These are phyloP conservation scores for Antrozous pallidus DNA, from an alignment of 2,797 vertebrate genomes.

Conservation along the genomic window DNA sequence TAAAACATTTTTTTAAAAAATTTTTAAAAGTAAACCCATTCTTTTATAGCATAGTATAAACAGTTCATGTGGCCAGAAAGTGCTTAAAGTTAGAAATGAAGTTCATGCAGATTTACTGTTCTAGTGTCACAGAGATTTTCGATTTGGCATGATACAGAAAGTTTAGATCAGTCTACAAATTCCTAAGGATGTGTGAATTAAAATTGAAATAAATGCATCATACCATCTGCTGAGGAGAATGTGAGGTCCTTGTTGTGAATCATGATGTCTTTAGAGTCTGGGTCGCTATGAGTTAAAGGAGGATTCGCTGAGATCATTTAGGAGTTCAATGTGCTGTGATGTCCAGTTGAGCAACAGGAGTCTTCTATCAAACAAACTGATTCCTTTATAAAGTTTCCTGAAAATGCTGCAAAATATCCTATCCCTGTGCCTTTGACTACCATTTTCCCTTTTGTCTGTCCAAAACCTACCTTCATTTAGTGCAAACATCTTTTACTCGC, in stretches of 20 bases:
- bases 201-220: conserved; percentile 85
- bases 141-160: conserved; percentile 85
- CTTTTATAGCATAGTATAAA: conserved; percentile 76
- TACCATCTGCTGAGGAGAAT: conserved; percentile 83
- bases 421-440: not conserved
- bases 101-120: conserved; percentile 79
- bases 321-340: conserved; percentile 83
- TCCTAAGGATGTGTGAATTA: conserved; percentile 88
- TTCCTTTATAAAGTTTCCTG: not conserved
- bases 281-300: conserved; percentile 84
- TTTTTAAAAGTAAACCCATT: conserved; percentile 78
- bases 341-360: not conserved
- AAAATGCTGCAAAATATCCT: not conserved
- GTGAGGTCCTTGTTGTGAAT: conserved; percentile 86
- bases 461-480: not conserved
- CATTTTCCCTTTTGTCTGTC: not conserved
- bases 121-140: conserved; percentile 86
- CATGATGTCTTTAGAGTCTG: conserved; percentile 82
- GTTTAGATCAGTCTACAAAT: conserved; percentile 86
- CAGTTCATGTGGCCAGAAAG: conserved; percentile 81
- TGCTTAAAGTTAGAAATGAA: conserved; percentile 79
- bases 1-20: too few relatives aligned
- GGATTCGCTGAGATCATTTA: conserved; percentile 83
- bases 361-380: not conserved
- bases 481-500: not conserved